A percentile compares a stretch with the other conserved stretches of the same genome.
Evolutionary conservation across 1,140 invertebrate genomes (phyloP).

Genomic region (Diabrotica undecimpunctata): DNA sequence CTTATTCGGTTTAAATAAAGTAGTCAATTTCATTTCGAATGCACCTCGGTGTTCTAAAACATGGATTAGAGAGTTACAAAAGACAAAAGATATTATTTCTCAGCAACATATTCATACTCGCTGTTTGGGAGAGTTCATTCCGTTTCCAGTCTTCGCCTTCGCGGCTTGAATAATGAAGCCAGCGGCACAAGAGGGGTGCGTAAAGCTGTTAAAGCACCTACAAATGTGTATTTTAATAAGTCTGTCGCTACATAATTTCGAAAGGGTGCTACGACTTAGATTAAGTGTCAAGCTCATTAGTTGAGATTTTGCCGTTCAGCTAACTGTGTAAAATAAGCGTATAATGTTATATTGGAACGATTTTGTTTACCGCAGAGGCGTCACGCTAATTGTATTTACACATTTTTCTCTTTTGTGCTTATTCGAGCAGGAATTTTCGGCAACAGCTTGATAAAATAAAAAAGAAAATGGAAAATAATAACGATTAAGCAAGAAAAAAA

Average conservation of each 20-base stretch:
- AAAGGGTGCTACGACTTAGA: constrained; percentile 17
- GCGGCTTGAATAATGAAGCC: constrained; percentile 6
- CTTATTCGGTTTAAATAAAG: neutral
- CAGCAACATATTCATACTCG: constrained; percentile 5
- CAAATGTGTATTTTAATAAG: constrained; percentile 17
- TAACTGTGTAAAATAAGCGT: constrained; percentile 8
- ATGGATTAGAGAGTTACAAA: constrained; percentile 2
- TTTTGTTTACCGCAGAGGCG: neutral
- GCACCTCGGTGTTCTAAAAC: neutral
- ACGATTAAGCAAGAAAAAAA: too few species aligned
- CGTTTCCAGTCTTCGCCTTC: neutral
- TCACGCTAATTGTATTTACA: too few species aligned
- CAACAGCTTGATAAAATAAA: too few species aligned
- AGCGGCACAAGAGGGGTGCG: neutral
- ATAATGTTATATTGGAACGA: constrained; percentile 4
- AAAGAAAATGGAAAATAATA: too few species aligned
- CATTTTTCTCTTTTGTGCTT: too few species aligned
- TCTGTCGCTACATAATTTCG: constrained; percentile 17
- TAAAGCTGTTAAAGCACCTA: constrained; percentile 15
- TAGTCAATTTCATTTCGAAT: neutral
- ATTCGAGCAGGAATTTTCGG: too few species aligned
- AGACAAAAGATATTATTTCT: constrained; percentile 14
- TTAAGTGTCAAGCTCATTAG: constrained; percentile 18
- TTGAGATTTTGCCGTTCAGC: constrained; percentile 14
- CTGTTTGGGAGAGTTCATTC: neutral